phyloP scores from a whole-genome alignment of 2,797 vertebrate genomes.

The Poecile montanus region DNA sequence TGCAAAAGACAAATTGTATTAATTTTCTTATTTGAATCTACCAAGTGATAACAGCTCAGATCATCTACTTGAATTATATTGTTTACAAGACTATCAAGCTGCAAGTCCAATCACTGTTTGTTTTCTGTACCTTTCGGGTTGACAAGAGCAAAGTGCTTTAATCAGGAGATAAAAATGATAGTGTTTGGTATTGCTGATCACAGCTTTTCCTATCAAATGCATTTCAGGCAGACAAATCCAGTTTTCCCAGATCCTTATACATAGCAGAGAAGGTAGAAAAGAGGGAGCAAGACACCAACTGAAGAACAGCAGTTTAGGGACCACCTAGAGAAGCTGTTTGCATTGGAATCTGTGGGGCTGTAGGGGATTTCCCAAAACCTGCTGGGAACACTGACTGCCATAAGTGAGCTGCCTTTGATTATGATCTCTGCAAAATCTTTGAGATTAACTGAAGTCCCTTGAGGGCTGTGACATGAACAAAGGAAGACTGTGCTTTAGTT shows the following conservation, averaged over 20 bases:
- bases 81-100: conserved; percentile 11
- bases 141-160: background rate
- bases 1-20: background rate
- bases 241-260: background rate
- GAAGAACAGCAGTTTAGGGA: background rate
- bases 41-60: background rate
- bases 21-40: conserved; percentile 6
- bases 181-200: background rate
- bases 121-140: background rate
- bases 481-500: background rate
- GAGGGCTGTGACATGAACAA: background rate
- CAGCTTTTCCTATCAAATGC: background rate
- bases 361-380: background rate
- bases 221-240: background rate
- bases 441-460: background rate
- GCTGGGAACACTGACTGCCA: background rate
- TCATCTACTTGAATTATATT: conserved; percentile 14
- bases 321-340: background rate
- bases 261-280: background rate
- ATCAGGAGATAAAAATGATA: background rate
- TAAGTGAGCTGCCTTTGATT: background rate
- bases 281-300: background rate
- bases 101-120: background rate
- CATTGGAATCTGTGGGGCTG: background rate
- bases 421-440: background rate